phyloP scores from a whole-genome alignment of 2,888 invertebrate species.

The Pheosia gnoma region DNA sequence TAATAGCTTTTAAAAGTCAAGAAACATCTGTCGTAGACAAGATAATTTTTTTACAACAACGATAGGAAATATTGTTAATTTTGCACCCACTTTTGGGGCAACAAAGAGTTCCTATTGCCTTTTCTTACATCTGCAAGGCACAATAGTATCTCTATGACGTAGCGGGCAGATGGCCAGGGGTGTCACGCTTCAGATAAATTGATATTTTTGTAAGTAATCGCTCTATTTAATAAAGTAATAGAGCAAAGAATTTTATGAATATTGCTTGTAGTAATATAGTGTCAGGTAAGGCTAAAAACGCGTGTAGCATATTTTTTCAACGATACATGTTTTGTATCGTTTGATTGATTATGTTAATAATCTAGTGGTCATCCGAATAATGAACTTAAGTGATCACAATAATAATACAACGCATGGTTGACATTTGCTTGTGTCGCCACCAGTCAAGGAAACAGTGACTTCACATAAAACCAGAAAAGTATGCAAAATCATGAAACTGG shows the following conservation, averaged over 20 bases:
- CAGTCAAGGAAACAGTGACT: too few species aligned
- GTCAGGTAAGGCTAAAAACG: neutral
- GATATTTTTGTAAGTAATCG: conserved; percentile 16
- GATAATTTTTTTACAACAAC: conserved; percentile 23
- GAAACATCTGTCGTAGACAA: conserved; percentile 37
- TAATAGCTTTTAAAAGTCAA: conserved; percentile 12
- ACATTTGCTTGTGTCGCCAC: too few species aligned
- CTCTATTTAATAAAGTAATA: conserved; percentile 15
- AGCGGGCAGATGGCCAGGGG: conserved; percentile 58
- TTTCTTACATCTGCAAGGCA: conserved; percentile 47
- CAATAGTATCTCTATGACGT: conserved; percentile 21
- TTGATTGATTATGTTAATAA: neutral
- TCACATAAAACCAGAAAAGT: too few species aligned
- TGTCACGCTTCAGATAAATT: conserved; percentile 46
- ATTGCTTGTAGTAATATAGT: neutral
- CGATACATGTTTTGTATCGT: neutral
- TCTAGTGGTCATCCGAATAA: neutral
- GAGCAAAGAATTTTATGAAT: neutral
- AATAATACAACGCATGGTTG: too few species aligned
- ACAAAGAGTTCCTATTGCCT: conserved; percentile 31
- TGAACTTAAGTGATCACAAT: too few species aligned
- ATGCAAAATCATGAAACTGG: too few species aligned
- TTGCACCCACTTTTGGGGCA: conserved; percentile 58
- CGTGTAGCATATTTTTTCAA: neutral
- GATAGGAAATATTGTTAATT: conserved; percentile 50